Evolutionary conservation across 92 coral and sea anemone genomes (phyloP).

Genomic region (Parazoanthus swiftii): DNA sequence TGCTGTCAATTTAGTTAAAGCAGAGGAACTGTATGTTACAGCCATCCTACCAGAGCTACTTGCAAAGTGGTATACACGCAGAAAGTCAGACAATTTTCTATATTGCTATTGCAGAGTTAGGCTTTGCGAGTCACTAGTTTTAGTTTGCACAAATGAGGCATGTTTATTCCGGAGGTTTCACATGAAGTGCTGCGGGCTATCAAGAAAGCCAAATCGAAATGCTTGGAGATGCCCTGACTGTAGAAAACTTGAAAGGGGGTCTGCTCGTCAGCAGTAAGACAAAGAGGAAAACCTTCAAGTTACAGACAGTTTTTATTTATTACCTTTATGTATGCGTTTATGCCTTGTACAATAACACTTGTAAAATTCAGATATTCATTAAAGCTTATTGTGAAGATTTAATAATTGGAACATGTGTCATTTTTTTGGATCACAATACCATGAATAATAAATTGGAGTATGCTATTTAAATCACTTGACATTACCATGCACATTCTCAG

Average conservation of each 20-base stretch:
- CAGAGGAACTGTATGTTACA: constrained; percentile 51
- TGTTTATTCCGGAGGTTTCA: constrained; percentile 56
- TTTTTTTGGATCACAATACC: too few species aligned
- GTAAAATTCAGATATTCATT: too few species aligned
- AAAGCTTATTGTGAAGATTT: too few species aligned
- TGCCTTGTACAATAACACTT: too few species aligned
- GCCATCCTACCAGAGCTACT: constrained; percentile 68
- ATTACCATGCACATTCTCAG: too few species aligned
- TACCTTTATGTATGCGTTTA: too few species aligned
- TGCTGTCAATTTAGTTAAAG: constrained; percentile 55
- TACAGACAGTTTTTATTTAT: too few species aligned
- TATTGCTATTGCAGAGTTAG: constrained; percentile 41
- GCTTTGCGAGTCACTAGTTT: constrained; percentile 12
- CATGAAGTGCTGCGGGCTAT: constrained; percentile 58
- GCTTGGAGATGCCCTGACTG: constrained; percentile 57
- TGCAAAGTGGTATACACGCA: constrained; percentile 70
- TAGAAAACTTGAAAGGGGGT: constrained; percentile 41
- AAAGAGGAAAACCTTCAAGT: too few species aligned
- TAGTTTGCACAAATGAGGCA: constrained; percentile 40
- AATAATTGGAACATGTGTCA: too few species aligned
- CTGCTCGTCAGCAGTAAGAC: background rate
- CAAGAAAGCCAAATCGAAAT: constrained; percentile 33
- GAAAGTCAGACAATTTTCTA: constrained; percentile 33
- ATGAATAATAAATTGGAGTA: too few species aligned
- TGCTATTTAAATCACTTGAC: too few species aligned